A percentile compares a stretch with the other conserved stretches of the same genome.
Conservation (phyloP, 2,113 vertebrate species). For the Callipepla californica region DNA sequence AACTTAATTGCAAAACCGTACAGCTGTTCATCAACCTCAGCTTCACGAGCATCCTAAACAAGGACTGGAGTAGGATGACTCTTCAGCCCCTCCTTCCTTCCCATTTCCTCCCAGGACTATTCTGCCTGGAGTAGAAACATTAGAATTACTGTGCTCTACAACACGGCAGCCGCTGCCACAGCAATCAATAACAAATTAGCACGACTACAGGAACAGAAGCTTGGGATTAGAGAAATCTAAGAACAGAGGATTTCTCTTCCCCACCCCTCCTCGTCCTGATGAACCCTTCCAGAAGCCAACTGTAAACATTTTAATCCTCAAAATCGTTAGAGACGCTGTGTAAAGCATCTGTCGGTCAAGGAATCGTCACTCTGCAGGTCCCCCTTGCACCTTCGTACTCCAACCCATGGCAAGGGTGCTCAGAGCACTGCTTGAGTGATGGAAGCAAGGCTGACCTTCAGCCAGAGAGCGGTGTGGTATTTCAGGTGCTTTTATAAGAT, state of each 20-base stretch:
- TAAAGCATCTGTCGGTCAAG: neutral
- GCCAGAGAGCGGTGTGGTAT: neutral
- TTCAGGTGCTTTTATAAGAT: neutral
- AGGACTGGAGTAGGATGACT: neutral
- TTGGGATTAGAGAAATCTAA: neutral
- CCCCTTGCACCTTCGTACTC: neutral
- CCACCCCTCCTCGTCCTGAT: neutral
- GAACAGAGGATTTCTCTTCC: neutral
- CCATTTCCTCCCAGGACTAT: neutral
- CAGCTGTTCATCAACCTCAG: neutral
- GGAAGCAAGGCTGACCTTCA: neutral
- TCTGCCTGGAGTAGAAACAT: neutral
- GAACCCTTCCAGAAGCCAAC: neutral
- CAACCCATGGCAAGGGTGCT: neutral
- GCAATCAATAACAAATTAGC: neutral
- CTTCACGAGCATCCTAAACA: neutral
- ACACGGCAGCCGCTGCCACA: neutral
- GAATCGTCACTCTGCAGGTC: neutral
- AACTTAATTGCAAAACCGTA: neutral
- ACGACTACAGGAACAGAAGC: neutral
- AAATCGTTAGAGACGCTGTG: neutral
- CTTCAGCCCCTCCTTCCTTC: neutral
- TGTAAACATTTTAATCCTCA: constrained; percentile 29
- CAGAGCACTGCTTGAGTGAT: neutral
- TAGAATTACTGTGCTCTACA: neutral